phyloP scores from a whole-genome alignment of 1,140 invertebrate genomes.

The Lepidurus arcticus region DNA sequence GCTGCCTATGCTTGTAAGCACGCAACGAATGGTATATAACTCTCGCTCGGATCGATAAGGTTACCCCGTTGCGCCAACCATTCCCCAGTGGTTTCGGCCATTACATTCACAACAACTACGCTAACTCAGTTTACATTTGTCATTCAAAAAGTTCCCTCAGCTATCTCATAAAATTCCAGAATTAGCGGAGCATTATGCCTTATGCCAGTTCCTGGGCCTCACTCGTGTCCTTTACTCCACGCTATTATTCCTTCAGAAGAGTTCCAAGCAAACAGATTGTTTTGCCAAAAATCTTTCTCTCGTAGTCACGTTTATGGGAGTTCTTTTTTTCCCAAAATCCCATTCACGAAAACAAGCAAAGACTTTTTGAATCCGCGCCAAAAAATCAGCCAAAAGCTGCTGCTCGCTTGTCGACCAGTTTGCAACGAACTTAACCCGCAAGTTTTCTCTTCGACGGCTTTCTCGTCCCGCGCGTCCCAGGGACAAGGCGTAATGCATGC shows the following conservation, averaged over 20 bases:
- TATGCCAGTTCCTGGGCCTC: not conserved
- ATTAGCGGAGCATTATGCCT: not conserved
- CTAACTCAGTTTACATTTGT: constrained; percentile 4
- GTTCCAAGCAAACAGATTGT: not conserved
- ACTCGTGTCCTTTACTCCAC: not conserved
- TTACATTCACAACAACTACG: not conserved
- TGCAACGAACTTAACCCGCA: no score
- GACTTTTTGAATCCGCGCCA: not conserved
- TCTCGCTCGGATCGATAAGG: constrained; percentile 6
- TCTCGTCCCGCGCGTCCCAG: no score
- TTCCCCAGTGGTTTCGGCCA: not conserved
- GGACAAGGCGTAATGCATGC: no score
- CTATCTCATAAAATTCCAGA: not conserved
- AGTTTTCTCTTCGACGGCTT: no score
- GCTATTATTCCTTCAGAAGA: not conserved
- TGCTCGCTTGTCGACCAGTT: no score
- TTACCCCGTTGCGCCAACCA: constrained; percentile 8
- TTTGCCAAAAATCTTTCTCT: not conserved
- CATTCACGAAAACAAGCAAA: not conserved
- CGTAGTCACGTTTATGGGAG: not conserved
- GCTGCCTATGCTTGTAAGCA: constrained; percentile 1
- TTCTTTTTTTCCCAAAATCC: not conserved
- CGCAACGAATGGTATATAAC: constrained; percentile 15
- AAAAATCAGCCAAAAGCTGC: not conserved
- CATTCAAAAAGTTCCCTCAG: constrained; percentile 6